Evolutionary conservation across 2,113 vertebrate genomes (phyloP).

Genomic region (Salvelinus namaycush): DNA sequence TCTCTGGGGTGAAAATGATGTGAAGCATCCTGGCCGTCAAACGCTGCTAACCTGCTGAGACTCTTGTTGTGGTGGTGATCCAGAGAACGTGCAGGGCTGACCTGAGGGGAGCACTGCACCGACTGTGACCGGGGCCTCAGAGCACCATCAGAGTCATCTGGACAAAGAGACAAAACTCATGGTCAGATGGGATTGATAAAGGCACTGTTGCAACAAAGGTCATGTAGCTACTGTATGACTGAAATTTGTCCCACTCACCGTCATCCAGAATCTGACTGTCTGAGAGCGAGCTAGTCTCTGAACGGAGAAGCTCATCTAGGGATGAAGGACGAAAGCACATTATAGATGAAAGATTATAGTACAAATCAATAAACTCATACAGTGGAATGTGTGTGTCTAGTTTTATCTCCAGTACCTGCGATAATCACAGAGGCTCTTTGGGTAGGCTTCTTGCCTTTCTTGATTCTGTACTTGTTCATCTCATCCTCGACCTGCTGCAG

Average conservation of each 20-base stretch:
- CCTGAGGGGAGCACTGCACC: constrained; percentile 85
- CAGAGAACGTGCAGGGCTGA: constrained; percentile 82
- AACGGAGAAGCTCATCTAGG: constrained; percentile 88
- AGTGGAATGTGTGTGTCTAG: too few species aligned
- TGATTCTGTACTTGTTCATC: constrained; percentile 91
- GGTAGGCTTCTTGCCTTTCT: constrained; percentile 88
- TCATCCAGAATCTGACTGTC: constrained; percentile 87
- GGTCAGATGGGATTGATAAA: neutral
- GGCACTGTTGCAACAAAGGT: neutral
- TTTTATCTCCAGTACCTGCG: constrained; percentile 72
- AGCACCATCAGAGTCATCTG: constrained; percentile 74
- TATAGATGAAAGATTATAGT: neutral
- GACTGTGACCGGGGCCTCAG: constrained; percentile 82
- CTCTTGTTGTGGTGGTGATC: constrained; percentile 69
- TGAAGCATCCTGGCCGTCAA: constrained; percentile 55
- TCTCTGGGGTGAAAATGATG: constrained; percentile 72
- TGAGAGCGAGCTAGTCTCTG: constrained; percentile 89
- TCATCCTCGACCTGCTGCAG: constrained; percentile 93
- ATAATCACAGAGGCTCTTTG: constrained; percentile 84
- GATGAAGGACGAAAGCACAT: constrained; percentile 20
- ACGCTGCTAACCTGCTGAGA: constrained; percentile 61
- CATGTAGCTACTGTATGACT: neutral
- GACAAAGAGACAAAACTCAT: constrained; percentile 32
- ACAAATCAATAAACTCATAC: constrained; percentile 8
- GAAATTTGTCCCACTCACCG: constrained; percentile 73